phyloP scores from a whole-genome alignment of 2,888 invertebrate species.

The Crocallis elinguaria region DNA sequence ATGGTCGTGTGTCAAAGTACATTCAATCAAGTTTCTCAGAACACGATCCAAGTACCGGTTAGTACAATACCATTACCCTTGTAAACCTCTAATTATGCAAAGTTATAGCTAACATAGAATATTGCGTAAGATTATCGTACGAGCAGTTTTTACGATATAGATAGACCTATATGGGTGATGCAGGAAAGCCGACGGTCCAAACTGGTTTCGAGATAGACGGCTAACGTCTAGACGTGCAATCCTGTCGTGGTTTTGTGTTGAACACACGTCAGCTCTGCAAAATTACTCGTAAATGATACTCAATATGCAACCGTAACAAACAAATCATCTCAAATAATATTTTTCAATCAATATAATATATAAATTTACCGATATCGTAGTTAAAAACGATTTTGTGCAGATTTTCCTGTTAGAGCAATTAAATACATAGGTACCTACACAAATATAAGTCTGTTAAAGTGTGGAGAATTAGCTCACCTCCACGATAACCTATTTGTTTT shows the following conservation, averaged over 20 bases:
- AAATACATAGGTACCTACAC: too few species aligned
- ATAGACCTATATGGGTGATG: slow-evolving; percentile 15
- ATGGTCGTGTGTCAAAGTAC: slow-evolving; percentile 3
- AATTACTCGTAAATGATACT: slow-evolving; percentile 4
- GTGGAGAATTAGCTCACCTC: too few species aligned
- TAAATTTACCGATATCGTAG: too few species aligned
- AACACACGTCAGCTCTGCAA: slow-evolving; percentile 21
- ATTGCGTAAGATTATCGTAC: slow-evolving; percentile 12
- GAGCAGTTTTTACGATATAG: slow-evolving; percentile 1
- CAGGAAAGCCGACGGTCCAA: slow-evolving; percentile 25
- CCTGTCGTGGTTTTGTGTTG: slow-evolving; percentile 23
- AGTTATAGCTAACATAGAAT: slow-evolving; percentile 9
- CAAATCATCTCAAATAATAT: too few species aligned
- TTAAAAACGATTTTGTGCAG: too few species aligned
- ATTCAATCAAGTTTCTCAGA: slow-evolving; percentile 2
- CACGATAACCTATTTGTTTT: too few species aligned
- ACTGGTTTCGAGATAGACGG: slow-evolving; percentile 31
- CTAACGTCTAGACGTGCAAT: slow-evolving; percentile 38
- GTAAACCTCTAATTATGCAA: slow-evolving; percentile 17
- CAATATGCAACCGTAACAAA: too few species aligned
- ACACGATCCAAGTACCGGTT: slow-evolving; percentile 6
- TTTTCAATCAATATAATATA: neutral
- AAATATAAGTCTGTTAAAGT: too few species aligned
- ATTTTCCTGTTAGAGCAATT: too few species aligned
- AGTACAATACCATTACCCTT: slow-evolving; percentile 6